Evolutionary conservation across 2,888 invertebrate genomes (phyloP), one percentile per base, ranked within the genome.

Genomic region (Leptogaster cylindrica): DNA sequence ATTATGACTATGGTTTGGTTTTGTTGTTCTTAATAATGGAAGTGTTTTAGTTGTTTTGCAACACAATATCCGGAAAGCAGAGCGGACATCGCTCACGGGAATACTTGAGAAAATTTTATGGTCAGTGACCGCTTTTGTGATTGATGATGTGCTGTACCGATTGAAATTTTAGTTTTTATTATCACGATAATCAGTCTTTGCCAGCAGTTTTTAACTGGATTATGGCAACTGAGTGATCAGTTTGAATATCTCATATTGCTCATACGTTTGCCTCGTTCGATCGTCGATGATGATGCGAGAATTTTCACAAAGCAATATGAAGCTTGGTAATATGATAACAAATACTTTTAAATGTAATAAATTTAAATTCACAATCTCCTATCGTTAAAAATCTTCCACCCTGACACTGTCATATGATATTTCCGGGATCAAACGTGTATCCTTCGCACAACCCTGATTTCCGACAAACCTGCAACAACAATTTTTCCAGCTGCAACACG

Each of bases 71-170:
- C 10, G n/a, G 36, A 36, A 14, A 36, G 36, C 4, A 36, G 3
- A 14, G n/a, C 36, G 36, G 46, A 41, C 14, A 14, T 5, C n/a
- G 20, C 16, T 28, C 63, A 63, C 28, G 63, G 63, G 63, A 63
- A 63, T 63, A 28, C 23, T 44, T 63, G 31, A 63, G 63, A 63
- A 63, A 63, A 63, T 63, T 63, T 63, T 46, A 46, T 46, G 46
- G 63, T 46, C 63, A 63, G 31, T 63, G 63, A 63, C 63, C 63
- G 44, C 8, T 10, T 25, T 63, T 14, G 63, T 63, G 63, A 63
- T 63, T 63, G 63, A 63, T 63, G 63, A 63, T 63, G 63, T 63
- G 46, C 63, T 63, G 63, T 63, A 63, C 63, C 31, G 63, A 63
- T 63, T 63, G 63, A 63, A 63, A 63, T 63, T 63, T 44, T 63